Evolutionary conservation across 2,113 vertebrate genomes (phyloP).

Genomic region (Actenoides lindsayi): DNA sequence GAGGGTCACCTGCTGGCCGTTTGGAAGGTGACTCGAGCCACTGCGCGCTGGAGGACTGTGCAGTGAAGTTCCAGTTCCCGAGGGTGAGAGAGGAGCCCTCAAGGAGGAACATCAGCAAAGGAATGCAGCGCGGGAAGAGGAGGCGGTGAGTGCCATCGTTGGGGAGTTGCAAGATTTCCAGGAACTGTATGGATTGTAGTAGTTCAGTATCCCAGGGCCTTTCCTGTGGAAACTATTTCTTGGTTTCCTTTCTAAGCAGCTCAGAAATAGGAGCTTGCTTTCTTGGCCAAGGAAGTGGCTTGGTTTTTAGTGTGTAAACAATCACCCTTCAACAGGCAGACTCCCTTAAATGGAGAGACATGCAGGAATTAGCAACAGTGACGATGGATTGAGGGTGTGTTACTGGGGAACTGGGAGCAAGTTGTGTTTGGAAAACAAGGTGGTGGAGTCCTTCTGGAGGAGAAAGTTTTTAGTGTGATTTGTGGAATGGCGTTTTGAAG

Average conservation of each 20-base stretch:
- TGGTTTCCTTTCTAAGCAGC: background rate
- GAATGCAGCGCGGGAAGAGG: background rate
- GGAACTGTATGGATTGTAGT: background rate
- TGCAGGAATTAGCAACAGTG: background rate
- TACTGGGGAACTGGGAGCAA: background rate
- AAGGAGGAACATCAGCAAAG: background rate
- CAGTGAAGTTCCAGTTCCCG: background rate
- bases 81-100: background rate
- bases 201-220: background rate
- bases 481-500: background rate
- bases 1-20: background rate
- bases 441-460: background rate
- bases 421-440: background rate
- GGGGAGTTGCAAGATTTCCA: background rate
- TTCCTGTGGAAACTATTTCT: constrained; percentile 23
- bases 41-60: accelerated
- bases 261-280: background rate
- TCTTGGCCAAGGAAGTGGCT: background rate
- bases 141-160: background rate
- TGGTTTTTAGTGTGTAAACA: background rate
- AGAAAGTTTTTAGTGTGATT: background rate
- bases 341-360: background rate
- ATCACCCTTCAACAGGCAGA: background rate
- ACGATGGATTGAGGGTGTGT: background rate
- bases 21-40: background rate